Base-by-base conservation (phyloP, 2,888 invertebrate species). In the Polydrusus tereticollis region DNA sequence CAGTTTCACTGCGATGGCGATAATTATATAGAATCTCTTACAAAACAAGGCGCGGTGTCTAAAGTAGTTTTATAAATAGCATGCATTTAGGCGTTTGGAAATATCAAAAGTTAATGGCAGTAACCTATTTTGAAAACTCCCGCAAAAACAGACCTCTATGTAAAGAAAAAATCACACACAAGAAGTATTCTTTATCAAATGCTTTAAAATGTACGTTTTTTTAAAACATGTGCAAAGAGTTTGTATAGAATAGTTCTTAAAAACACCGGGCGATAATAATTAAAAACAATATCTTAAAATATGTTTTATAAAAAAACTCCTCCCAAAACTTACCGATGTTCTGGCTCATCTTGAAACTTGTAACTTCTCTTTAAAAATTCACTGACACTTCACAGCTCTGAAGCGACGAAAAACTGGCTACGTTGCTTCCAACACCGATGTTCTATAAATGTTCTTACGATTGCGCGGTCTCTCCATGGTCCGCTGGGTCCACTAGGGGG, bases 401-500 rank as follows among this genome's bases (percentile, higher is more conserved):
- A 73, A 69, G 72, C 69, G 69, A 75, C 75, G 75, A 77, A 76
- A 77, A 78, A 78, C 76, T 78, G 77, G 77, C 74, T 77, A 77
- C 77, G 77, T 79, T 65, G 76, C 52, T n/a, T 52, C 74, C 77
- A 74, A 71, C 72, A 76, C 65, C 63, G 62, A 64, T 71, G 69
- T 73, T 77, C 75, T 80, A 79, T 78, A 78, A 79, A 78, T 75
- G 76, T 78, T 43, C 77, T 75, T 75, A 79, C 79, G 80, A 69
- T 78, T 80, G 80, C 80, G 79, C 79, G 52, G 71, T 75, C 4
- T 71, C 20, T 60, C 20, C 18, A 55, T 77, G 69, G 75, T 64
- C 38, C 33, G 64, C 18, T 64, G 64, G 64, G 64, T 62, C 74
- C 66, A 66, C 41, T 33, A 57, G 57, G 57, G 57, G 66, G 58